Evolutionary conservation across 2,888 invertebrate genomes (phyloP), one percentile per base, ranked within the genome.

Genomic region (Drosophila birchii): DNA sequence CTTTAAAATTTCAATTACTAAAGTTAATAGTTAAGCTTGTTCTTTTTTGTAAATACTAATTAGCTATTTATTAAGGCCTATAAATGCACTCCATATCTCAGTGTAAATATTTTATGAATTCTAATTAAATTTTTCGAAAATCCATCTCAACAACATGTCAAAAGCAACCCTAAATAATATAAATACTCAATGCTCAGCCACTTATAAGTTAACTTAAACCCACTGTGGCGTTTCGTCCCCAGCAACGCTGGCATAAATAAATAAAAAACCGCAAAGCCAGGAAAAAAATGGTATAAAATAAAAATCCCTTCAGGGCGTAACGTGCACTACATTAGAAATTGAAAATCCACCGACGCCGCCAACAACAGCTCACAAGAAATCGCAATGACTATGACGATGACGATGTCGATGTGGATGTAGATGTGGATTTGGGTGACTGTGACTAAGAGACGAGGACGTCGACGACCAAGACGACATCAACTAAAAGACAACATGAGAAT

Each of bases 311-410:
- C 78, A 79, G 90, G 90, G 88, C 78, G 90, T 88, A 86, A 84
- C 86, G 81, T 88, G 90, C 80, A 89, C 87, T 88, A 90, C 80
- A 90, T 90, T 90, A 81, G 86, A 90, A 88, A 90, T 88, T 89
- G 84, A 86, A 89, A 89, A 89, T 82, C 78, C 82, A 80, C 81
- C 79, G 79, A 83, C 80, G 78, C 70, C 80, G 73, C 38, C 77
- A 26, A 53, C 57, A 62, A 54, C 66, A 38, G 43, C 36, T 23
- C 34, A 43, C 41, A 36, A 36, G 51, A 57, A 43, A 57, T 53
- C 39, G 51, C 54, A 47, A 51, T 16, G n/a, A 34, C 72, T 26
- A 58, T 44, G 47, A 66, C 60, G 49, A 63, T 32, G 45, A 49
- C 68, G 54, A 54, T 29, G 39, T 47, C 68, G 54, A 54, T 29